Percentiles rank a stretch among this genome's conserved stretches.
phyloP scores from a whole-genome alignment of 2,888 invertebrate genomes.

The Tetranychus piercei region DNA sequence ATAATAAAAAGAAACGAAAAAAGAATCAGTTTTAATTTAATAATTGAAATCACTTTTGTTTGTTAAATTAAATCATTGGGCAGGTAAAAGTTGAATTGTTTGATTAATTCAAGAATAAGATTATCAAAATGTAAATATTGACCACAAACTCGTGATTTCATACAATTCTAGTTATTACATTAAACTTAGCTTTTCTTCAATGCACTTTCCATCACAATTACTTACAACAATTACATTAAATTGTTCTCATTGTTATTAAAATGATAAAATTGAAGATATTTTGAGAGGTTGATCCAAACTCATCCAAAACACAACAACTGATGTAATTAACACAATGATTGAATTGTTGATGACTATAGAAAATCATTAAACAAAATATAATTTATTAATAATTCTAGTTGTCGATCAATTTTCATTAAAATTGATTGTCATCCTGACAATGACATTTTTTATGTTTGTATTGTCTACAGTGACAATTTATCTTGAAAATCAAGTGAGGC shows the following conservation, averaged over 20 bases:
- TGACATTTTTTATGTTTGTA: background rate
- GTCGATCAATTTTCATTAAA: background rate
- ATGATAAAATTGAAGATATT: no score
- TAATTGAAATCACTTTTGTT: background rate
- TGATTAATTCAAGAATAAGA: background rate
- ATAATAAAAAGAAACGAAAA: background rate
- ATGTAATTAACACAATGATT: no score
- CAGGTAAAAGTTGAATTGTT: background rate
- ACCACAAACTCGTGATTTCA: no score
- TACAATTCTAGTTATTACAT: no score
- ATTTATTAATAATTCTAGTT: background rate
- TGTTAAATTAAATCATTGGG: background rate
- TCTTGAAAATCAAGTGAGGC: background rate
- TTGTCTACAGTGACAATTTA: background rate
- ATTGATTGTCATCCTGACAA: background rate
- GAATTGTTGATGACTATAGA: background rate
- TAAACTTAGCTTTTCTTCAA: no score
- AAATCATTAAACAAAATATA: background rate
- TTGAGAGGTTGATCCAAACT: no score
- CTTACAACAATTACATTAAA: no score
- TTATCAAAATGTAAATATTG: no score
- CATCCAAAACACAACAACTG: no score
- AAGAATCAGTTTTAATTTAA: background rate
- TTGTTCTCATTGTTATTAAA: no score
- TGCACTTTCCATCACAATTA: no score